Percentiles rank a stretch among this genome's conserved stretches.
phyloP scores from a whole-genome alignment of 2,888 invertebrate genomes.

The Blastobasis adustella region DNA sequence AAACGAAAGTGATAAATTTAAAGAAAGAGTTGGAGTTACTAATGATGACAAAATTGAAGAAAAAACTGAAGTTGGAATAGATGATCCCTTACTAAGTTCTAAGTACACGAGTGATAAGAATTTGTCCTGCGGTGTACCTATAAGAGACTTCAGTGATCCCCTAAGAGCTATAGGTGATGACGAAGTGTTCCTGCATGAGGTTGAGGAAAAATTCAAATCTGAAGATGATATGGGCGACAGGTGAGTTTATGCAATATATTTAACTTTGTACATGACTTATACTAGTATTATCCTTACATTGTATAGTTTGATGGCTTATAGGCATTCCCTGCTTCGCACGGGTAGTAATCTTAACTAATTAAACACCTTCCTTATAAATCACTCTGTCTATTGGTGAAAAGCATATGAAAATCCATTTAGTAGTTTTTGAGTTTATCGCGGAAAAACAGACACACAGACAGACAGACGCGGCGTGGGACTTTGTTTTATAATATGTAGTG shows the following conservation, averaged over 20 bases:
- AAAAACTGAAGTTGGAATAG: slow-evolving; percentile 10
- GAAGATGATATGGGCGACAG: slow-evolving; percentile 53
- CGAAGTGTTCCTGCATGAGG: slow-evolving; percentile 62
- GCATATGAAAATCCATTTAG: too few relatives aligned
- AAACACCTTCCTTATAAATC: too few relatives aligned
- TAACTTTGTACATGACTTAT: too few relatives aligned
- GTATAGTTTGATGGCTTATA: too few relatives aligned
- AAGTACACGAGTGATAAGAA: slow-evolving; percentile 46
- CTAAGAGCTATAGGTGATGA: slow-evolving; percentile 73
- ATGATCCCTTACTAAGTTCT: slow-evolving; percentile 36
- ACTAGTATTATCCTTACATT: too few relatives aligned
- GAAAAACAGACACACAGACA: too few relatives aligned
- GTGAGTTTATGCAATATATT: slow-evolving; percentile 24
- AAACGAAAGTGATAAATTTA: slow-evolving; percentile 15
- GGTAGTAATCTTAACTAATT: too few relatives aligned
- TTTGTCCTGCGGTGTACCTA: slow-evolving; percentile 66
- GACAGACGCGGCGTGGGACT: too few relatives aligned
- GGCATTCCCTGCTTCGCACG: too few relatives aligned
- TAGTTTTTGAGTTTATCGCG: too few relatives aligned
- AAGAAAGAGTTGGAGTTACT: slow-evolving; percentile 11
- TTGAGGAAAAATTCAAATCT: slow-evolving; percentile 49
- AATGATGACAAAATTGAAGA: slow-evolving; percentile 4
- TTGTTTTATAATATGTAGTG: too few relatives aligned
- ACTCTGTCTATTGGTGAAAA: too few relatives aligned
- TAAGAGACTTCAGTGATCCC: slow-evolving; percentile 90